These are phyloP conservation scores for Himalopsyche japonica DNA, from an alignment of 2,888 invertebrate species.

Conservation along the genomic window DNA sequence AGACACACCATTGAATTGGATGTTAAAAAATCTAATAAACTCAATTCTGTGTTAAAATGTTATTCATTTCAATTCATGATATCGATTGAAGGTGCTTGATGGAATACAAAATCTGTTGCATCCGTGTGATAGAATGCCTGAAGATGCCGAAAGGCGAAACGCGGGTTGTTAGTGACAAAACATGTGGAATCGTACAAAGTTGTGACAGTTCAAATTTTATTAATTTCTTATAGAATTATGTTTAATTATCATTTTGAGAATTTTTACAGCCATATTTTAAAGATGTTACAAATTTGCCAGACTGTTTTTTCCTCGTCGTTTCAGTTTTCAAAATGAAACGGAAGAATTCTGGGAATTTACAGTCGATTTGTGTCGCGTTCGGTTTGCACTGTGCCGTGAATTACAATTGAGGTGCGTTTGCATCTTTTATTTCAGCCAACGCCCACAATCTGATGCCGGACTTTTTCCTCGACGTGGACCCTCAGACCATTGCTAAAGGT, in stretches of 20 bases:
- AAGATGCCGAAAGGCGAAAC: no score
- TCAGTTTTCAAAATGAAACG: not conserved
- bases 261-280: not conserved
- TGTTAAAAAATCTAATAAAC: no score
- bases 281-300: not conserved
- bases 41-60: no score
- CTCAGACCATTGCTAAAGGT: constrained; percentile 21
- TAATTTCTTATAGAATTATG: not conserved
- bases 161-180: no score
- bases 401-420: not conserved
- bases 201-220: no score
- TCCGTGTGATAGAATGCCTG: no score
- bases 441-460: constrained; percentile 75
- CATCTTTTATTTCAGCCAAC: constrained; percentile 59
- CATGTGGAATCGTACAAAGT: no score
- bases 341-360: not conserved
- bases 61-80: no score
- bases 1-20: no score
- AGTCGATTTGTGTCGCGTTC: not conserved
- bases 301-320: not conserved
- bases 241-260: not conserved
- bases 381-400: constrained; percentile 7
- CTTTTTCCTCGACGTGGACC: constrained; percentile 74
- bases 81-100: no score
- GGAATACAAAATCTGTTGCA: no score